These are phyloP conservation scores for Alethe diademata DNA, from an alignment of 2,113 vertebrate species.

Conservation along the genomic window DNA sequence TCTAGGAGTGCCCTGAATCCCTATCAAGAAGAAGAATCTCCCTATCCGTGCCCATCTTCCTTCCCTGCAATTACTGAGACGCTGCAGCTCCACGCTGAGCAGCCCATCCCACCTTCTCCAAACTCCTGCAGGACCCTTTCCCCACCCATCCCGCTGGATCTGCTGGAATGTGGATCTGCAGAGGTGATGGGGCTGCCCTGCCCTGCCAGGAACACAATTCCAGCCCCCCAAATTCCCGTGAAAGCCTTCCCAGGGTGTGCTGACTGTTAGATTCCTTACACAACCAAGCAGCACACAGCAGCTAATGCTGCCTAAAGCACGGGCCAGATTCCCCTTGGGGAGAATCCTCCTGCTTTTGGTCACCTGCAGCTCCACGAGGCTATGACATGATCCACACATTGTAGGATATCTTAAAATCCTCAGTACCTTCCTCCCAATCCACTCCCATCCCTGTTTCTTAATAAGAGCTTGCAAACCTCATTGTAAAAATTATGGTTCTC, in stretches of 20 bases:
- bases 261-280: not conserved
- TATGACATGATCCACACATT: accelerated
- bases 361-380: not conserved
- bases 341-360: not conserved
- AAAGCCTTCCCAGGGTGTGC: not conserved
- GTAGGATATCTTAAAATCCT: not conserved
- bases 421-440: not conserved
- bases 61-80: not conserved
- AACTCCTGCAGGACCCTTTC: not conserved
- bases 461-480: not conserved
- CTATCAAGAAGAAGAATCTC: not conserved
- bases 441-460: not conserved
- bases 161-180: accelerated
- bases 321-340: not conserved
- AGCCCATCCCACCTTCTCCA: not conserved
- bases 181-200: not conserved
- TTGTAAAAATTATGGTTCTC: not conserved
- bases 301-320: not conserved
- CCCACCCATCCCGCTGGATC: accelerated
- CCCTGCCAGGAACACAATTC: not conserved
- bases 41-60: accelerated
- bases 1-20: accelerated
- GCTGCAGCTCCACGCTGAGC: not conserved
- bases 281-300: not conserved
- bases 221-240: not conserved